Evolutionary conservation across 2,888 invertebrate genomes (phyloP), one percentile per base, ranked within the genome.

Genomic region (Nysson spinosus): DNA sequence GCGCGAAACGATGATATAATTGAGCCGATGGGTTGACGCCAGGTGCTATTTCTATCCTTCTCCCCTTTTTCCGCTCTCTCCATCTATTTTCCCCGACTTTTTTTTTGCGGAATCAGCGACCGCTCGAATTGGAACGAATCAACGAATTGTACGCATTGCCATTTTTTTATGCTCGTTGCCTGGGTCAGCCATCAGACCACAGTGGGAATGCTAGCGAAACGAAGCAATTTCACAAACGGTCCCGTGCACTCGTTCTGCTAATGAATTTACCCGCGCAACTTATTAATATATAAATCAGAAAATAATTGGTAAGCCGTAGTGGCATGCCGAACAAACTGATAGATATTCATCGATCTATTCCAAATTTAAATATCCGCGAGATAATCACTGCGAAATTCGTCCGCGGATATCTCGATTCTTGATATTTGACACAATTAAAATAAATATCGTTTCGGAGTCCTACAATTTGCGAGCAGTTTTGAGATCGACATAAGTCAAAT

Each of bases 81-180:
- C 14, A 6, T n/a, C 47, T 28, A 22, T 40, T 32, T 54, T 43
- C 16, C 35, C 20, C 1, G 11, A 7, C 12, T 37, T 37, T 39
- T 30, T 42, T 40, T 22, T n/a, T 24, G 40, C 35, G 51, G 57
- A 58, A 56, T 60, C 61, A 55, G 62, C 73, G 42, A 17, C 11
- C 49, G 47, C 17, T 7, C 43, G 63, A 61, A 64, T 67, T 60
- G 72, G 43, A 71, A 67, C 60, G 68, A 54, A 72, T 68, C 68
- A 58, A 55, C 61, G 67, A 28, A 20, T 37, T 54, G 17, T 61
- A 63, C 46, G 60, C 60, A 57, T 28, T 39, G 67, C 57, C 64
- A 72, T 72, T 72, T 72, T n/a, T n/a, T 72, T 69, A 67, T 54
- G 50, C 69, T 60, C 61, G 60, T 64, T 72, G 64, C 63, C 61